phyloP scores from a whole-genome alignment of 1,140 invertebrate genomes.

The Thalassaphorura encarpata region DNA sequence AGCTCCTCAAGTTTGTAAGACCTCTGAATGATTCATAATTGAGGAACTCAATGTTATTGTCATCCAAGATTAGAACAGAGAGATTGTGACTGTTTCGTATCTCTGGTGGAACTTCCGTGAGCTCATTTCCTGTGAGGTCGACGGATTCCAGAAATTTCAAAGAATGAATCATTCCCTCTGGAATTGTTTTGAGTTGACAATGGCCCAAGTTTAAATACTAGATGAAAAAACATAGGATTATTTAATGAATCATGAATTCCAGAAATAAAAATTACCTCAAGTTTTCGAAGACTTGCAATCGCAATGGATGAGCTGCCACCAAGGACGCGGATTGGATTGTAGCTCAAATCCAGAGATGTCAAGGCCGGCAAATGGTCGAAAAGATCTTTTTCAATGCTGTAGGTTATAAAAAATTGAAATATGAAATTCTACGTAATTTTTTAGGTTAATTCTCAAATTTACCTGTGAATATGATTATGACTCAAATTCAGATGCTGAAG shows the following conservation, averaged over 20 bases:
- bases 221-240: too few relatives aligned
- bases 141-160: constrained; percentile 8
- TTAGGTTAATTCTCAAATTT: neutral
- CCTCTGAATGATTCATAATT: constrained; percentile 5
- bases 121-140: constrained; percentile 19
- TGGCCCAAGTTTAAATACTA: constrained; percentile 12
- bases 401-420: neutral
- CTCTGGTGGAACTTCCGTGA: constrained; percentile 18
- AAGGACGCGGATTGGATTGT: constrained; percentile 23
- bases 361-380: constrained; percentile 24
- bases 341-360: constrained; percentile 23
- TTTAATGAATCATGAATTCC: too few relatives aligned
- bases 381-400: constrained; percentile 15
- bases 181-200: constrained; percentile 11
- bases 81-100: constrained; percentile 12
- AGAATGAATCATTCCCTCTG: constrained; percentile 25
- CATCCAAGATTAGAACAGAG: constrained; percentile 13
- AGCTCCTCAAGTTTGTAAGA: constrained; percentile 10
- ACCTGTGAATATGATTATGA: constrained; percentile 24
- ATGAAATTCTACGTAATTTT: neutral
- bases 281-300: constrained; percentile 9
- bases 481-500: constrained; percentile 15
- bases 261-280: constrained; percentile 22
- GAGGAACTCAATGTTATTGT: constrained; percentile 22
- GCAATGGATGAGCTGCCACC: constrained; percentile 8